Conservation (phyloP, 2,888 invertebrate genomes). For the Timandra comae region DNA sequence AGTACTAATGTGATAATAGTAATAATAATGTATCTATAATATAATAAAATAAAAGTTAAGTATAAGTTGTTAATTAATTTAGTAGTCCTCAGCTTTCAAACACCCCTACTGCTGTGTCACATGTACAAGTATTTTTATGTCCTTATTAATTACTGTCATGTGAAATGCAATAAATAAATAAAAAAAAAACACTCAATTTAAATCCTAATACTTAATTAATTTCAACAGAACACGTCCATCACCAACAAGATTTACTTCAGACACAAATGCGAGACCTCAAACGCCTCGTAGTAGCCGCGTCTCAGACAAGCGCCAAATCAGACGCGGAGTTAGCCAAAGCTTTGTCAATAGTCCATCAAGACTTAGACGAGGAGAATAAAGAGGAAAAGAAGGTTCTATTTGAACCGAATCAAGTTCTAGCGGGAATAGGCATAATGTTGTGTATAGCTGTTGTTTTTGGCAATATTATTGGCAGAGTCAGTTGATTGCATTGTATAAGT, state of each 20-base stretch:
- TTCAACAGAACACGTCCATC: slow-evolving; percentile 55
- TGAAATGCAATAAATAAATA: no score
- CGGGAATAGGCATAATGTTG: slow-evolving; percentile 51
- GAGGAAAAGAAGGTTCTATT: slow-evolving; percentile 28
- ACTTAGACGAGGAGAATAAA: slow-evolving; percentile 50
- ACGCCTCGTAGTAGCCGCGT: slow-evolving; percentile 46
- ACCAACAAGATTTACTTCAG: slow-evolving; percentile 51
- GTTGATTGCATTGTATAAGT: slow-evolving; percentile 37
- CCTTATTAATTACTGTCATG: no score
- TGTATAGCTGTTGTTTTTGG: slow-evolving; percentile 55
- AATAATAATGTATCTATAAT: no score
- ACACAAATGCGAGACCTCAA: slow-evolving; percentile 54
- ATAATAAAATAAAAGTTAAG: no score
- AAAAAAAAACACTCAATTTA: no score
- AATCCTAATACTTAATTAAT: no score
- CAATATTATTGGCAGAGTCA: slow-evolving; percentile 52
- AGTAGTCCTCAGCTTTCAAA: no score
- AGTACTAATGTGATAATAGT: no score
- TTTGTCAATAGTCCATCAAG: slow-evolving; percentile 56
- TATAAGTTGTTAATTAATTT: no score
- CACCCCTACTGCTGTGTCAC: no score
- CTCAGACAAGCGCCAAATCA: slow-evolving; percentile 55
- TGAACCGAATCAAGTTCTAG: slow-evolving; percentile 53
- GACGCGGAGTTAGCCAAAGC: slow-evolving; percentile 60
- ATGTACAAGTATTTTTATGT: no score